phyloP scores from a whole-genome alignment of 1,140 invertebrate genomes.

The Aphelenchoides besseyi region DNA sequence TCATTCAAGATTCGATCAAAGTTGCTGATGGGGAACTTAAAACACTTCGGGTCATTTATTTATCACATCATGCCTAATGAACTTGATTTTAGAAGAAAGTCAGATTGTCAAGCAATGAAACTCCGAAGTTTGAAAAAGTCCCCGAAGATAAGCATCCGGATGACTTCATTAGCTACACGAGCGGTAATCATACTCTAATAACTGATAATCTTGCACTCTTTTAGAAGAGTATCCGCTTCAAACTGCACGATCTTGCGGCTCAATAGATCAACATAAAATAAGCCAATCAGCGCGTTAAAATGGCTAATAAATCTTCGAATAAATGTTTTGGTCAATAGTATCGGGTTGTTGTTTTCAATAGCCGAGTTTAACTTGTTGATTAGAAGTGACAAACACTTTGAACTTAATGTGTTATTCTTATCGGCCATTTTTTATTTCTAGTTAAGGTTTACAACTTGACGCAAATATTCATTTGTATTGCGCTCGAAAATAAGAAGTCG shows the following conservation, averaged over 20 bases:
- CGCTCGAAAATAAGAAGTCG: too few relatives aligned
- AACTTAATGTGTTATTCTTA: too few relatives aligned
- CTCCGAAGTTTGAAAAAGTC: not conserved
- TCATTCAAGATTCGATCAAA: constrained; percentile 46
- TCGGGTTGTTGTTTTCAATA: too few relatives aligned
- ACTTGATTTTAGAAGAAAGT: constrained; percentile 1
- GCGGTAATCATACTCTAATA: not conserved
- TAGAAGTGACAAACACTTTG: too few relatives aligned
- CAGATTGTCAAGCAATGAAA: not conserved
- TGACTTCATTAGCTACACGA: not conserved
- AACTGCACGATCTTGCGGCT: not conserved
- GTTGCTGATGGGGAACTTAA: constrained; percentile 43
- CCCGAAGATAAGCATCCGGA: not conserved
- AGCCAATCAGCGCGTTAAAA: not conserved
- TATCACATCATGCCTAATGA: not conserved
- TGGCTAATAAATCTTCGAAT: too few relatives aligned
- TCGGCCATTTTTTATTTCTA: too few relatives aligned
- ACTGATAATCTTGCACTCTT: too few relatives aligned
- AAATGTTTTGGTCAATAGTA: too few relatives aligned
- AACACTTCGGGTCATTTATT: constrained; percentile 26
- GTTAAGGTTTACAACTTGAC: too few relatives aligned
- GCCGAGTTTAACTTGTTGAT: too few relatives aligned
- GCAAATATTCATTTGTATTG: too few relatives aligned
- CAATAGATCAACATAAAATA: not conserved
- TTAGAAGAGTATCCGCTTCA: constrained; percentile 7